Conservation (phyloP, 2,113 vertebrate species). For the Triplophysa rosa region DNA sequence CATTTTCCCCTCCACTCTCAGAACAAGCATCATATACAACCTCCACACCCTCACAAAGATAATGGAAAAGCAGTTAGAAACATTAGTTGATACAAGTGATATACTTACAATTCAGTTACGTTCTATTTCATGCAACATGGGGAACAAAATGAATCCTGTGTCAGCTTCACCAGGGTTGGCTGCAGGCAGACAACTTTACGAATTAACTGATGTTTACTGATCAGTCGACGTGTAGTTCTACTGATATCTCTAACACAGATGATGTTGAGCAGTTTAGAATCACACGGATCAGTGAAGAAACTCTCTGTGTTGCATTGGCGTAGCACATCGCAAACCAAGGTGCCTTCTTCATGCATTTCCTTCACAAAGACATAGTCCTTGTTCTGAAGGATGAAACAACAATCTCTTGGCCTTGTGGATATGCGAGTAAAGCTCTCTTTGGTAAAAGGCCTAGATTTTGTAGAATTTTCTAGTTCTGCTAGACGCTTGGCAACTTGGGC, state of each 20-base stretch:
- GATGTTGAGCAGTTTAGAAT: too few relatives aligned
- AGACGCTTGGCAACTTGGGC: background rate
- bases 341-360: too few relatives aligned
- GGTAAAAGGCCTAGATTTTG: background rate
- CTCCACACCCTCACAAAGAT: slow-evolving; percentile 25
- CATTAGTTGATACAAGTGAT: slow-evolving; percentile 1
- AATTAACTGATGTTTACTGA: too few relatives aligned
- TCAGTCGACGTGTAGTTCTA: too few relatives aligned
- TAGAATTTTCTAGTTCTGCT: too few relatives aligned
- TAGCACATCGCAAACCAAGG: background rate
- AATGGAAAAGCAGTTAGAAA: slow-evolving; percentile 28
- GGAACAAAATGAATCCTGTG: background rate
- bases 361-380: too few relatives aligned
- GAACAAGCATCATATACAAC: slow-evolving; percentile 34
- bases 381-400: too few relatives aligned
- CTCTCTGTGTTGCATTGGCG: background rate
- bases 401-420: too few relatives aligned
- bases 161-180: background rate
- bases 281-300: background rate
- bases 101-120: slow-evolving; percentile 21
- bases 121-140: too few relatives aligned
- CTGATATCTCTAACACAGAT: too few relatives aligned
- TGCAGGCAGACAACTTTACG: too few relatives aligned
- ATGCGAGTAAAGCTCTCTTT: background rate
- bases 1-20: slow-evolving; percentile 12